Conservation (phyloP, 2,113 vertebrate genomes). For the Dicentrarchus labrax region DNA sequence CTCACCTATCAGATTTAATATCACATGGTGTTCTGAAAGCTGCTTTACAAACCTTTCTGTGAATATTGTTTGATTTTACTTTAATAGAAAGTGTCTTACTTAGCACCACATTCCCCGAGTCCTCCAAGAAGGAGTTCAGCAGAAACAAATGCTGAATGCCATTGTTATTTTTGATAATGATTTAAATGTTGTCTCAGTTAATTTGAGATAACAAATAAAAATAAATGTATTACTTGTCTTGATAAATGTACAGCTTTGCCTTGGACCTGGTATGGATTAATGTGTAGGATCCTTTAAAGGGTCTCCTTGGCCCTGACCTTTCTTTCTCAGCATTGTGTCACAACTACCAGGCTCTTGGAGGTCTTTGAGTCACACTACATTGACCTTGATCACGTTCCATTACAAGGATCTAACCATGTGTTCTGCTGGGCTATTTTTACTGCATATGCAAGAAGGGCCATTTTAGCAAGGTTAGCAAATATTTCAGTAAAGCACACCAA, state of each 20-base stretch:
- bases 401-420: slow-evolving; percentile 17
- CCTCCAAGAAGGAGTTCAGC: not conserved
- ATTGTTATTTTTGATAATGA: not conserved
- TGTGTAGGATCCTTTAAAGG: no score
- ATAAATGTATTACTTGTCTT: not conserved
- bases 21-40: not conserved
- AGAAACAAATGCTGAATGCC: not conserved
- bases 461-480: slow-evolving; percentile 41
- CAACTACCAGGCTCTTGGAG: not conserved
- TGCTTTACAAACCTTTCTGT: not conserved
- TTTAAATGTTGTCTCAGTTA: not conserved
- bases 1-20: not conserved
- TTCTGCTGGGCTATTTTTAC: slow-evolving; percentile 60
- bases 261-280: not conserved
- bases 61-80: not conserved
- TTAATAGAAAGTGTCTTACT: not conserved
- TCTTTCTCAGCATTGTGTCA: slow-evolving; percentile 17
- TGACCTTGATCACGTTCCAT: slow-evolving; percentile 65
- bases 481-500: slow-evolving; percentile 51
- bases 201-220: not conserved
- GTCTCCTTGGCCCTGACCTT: not conserved
- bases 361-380: slow-evolving; percentile 24
- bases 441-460: slow-evolving; percentile 42
- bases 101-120: not conserved
- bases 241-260: not conserved